Percentiles rank a stretch among this genome's conserved stretches.
These are phyloP conservation scores for Leptopilina clavipes DNA, from an alignment of 1,140 invertebrate genomes.

Conservation along the genomic window DNA sequence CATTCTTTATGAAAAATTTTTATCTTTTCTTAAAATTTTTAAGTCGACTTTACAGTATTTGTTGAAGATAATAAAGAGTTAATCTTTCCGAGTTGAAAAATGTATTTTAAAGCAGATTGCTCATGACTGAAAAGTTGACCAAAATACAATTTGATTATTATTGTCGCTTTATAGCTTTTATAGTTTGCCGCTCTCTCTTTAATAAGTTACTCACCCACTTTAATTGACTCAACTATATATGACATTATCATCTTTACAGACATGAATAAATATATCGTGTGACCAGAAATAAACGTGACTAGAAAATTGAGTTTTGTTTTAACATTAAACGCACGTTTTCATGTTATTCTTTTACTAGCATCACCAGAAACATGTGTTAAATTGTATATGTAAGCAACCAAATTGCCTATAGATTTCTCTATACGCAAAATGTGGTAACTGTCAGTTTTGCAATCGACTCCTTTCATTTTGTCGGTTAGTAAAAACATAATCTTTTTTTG, in stretches of 20 bases:
- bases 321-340: neutral
- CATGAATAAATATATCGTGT: neutral
- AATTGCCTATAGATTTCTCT: neutral
- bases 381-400: constrained; percentile 16
- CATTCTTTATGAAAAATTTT: too few species aligned
- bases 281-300: constrained; percentile 13
- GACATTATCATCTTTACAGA: neutral
- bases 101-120: neutral
- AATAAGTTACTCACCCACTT: constrained; percentile 20
- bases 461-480: too few species aligned
- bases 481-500: too few species aligned
- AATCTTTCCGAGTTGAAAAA: neutral
- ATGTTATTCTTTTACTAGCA: constrained; percentile 4
- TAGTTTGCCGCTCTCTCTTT: neutral
- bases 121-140: neutral
- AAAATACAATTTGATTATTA: constrained; percentile 3
- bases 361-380: constrained; percentile 15
- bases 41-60: too few species aligned
- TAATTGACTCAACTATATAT: constrained; percentile 23
- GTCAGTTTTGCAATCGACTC: neutral
- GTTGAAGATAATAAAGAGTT: too few species aligned
- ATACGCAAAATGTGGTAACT: neutral
- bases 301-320: constrained; percentile 12
- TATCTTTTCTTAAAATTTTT: too few species aligned
- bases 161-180: neutral